A percentile compares a stretch with the other conserved stretches of the same genome.
These are phyloP conservation scores for Meteorus cinctellus DNA, from an alignment of 2,888 invertebrate species.

Conservation along the genomic window DNA sequence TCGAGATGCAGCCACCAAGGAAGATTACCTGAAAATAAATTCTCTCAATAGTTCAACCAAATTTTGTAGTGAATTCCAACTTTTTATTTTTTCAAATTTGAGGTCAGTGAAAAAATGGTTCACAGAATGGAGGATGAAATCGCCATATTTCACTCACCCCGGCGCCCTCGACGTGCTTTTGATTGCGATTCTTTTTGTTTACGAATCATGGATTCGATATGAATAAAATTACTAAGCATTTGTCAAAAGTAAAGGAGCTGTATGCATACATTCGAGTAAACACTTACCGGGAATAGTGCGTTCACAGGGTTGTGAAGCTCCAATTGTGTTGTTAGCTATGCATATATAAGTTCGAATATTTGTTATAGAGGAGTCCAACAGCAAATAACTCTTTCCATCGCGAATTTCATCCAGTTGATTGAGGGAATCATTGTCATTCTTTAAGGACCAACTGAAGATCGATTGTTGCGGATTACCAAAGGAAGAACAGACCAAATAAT, in stretches of 20 bases:
- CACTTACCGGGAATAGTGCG: conserved; percentile 75
- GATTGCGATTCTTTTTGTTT: conserved; percentile 41
- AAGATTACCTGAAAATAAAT: conserved; percentile 78
- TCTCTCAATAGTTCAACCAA: conserved; percentile 9
- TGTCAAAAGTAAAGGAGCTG: no score
- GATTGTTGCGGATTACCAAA: conserved; percentile 86
- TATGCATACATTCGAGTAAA: neutral
- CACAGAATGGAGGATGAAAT: conserved; percentile 32
- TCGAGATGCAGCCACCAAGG: conserved; percentile 88
- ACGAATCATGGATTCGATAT: conserved; percentile 12
- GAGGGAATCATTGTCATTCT: conserved; percentile 87
- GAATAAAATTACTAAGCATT: neutral
- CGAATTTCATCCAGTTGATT: conserved; percentile 77
- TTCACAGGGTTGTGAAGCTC: conserved; percentile 76
- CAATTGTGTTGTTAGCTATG: conserved; percentile 88
- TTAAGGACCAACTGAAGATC: conserved; percentile 88
- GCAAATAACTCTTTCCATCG: conserved; percentile 78
- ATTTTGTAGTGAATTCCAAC: neutral
- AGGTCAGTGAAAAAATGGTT: conserved; percentile 3
- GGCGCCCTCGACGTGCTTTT: conserved; percentile 54
- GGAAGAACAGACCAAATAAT: conserved; percentile 87
- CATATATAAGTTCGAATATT: conserved; percentile 87
- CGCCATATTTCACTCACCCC: conserved; percentile 49
- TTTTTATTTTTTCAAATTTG: neutral
- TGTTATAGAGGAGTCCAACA: conserved; percentile 78